Evolutionary conservation across 2,797 vertebrate species (phyloP).

Genomic region (Rhadinocentrus ornatus): DNA sequence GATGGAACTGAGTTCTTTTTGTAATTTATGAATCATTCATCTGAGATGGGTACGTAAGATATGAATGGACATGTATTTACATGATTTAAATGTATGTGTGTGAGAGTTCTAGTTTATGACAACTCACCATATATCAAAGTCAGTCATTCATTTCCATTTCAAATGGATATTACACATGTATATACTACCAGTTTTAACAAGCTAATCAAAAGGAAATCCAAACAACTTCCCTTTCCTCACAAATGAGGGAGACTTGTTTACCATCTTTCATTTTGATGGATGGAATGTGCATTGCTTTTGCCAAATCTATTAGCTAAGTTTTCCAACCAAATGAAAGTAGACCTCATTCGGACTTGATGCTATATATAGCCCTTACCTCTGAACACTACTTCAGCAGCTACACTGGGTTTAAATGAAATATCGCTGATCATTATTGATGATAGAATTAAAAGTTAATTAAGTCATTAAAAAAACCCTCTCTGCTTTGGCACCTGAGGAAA

Average conservation of each 20-base stretch:
- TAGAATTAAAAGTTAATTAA: slow-evolving; percentile 20
- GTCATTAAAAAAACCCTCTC: neutral
- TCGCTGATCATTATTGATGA: slow-evolving; percentile 21
- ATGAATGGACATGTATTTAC: neutral
- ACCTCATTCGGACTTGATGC: slow-evolving; percentile 25
- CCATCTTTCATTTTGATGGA: slow-evolving; percentile 45
- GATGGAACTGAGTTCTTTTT: slow-evolving; percentile 15
- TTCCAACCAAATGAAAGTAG: slow-evolving; percentile 45
- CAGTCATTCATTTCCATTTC: slow-evolving; percentile 45
- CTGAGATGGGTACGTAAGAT: neutral
- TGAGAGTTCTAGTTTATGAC: slow-evolving; percentile 21
- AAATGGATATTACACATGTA: slow-evolving; percentile 47
- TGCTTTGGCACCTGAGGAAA: neutral
- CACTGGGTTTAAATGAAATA: neutral
- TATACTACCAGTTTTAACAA: slow-evolving; percentile 28
- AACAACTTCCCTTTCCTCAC: slow-evolving; percentile 41
- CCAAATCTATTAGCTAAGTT: slow-evolving; percentile 42
- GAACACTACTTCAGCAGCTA: slow-evolving; percentile 9
- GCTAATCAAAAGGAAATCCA: slow-evolving; percentile 26
- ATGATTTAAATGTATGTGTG: slow-evolving; percentile 3
- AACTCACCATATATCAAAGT: slow-evolving; percentile 52
- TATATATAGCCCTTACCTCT: neutral
- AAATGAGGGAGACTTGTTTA: slow-evolving; percentile 55
- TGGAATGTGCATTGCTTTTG: slow-evolving; percentile 37
- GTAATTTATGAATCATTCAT: slow-evolving; percentile 23